Evolutionary conservation across 2,797 vertebrate species (phyloP), one percentile per base, ranked within the genome.

Genomic region (Eulemur rubriventer): DNA sequence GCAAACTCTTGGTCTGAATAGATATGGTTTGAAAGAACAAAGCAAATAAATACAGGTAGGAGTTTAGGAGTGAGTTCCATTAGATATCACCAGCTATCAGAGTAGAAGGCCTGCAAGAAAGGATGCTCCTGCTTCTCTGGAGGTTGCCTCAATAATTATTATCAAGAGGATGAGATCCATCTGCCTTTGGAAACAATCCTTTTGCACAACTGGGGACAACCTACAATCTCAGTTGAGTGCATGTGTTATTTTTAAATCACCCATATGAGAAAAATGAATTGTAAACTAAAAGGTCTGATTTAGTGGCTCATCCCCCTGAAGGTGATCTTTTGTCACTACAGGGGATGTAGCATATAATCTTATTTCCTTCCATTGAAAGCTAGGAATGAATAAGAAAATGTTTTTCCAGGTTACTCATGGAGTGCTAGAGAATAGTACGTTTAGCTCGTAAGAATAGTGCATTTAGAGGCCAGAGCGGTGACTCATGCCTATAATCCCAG

Each of bases 301-400:
- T 55, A 93, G 33, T 10, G 8, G 63, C 41, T 96, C 65, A n/a
- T 65, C 33, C 16, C 7, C 63, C 63, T n/a, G 63, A 78, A 92
- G 65, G 84, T 67, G 92, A 89, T 28, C 87, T 81, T 43, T 12
- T 82, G 78, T 57, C 33, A 52, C 73, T 98, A 97, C 28, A 72
- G 14, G 48, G 7, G 5, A 33, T 76, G 43, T 50, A 48, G 72
- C 9, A 48, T 22, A 65, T 96, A n/a, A 18, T 48, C 82, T 96
- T 95, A 63, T 73, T 95, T 72, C 78, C 61, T 72, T 94, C 63
- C 16, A 22, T 33, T 1, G n/a, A 96, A 97, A 96, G 89, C 46
- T 20, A 35, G 38, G 16, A 38, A 57, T 75, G 24, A 80, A 67
- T 57, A 28, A 80, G 59, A 24, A 79, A 67, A 84, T 30, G 41